Evolutionary conservation across 2,888 invertebrate species (phyloP).

Genomic region (Zygothrica quintamaculata): DNA sequence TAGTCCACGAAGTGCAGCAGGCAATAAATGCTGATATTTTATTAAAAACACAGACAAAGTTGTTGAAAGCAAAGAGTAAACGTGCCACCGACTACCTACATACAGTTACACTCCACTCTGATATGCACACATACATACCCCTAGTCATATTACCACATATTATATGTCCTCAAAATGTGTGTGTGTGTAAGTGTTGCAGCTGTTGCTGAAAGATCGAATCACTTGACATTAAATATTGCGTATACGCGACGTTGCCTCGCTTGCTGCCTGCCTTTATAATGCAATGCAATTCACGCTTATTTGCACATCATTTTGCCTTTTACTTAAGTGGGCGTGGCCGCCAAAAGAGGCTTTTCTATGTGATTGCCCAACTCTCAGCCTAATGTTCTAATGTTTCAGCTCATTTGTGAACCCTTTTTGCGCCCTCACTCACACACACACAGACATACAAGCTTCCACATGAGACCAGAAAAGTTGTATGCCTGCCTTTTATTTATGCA

Average conservation of each 20-base stretch:
- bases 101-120: neutral
- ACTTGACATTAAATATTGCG: slow-evolving; percentile 65
- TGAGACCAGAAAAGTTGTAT: slow-evolving; percentile 38
- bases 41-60: slow-evolving; percentile 58
- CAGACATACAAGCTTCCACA: slow-evolving; percentile 21
- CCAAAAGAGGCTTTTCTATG: slow-evolving; percentile 56
- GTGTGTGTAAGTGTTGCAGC: slow-evolving; percentile 15
- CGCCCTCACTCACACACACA: neutral
- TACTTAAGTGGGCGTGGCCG: slow-evolving; percentile 14
- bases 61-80: slow-evolving; percentile 53
- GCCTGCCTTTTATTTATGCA: slow-evolving; percentile 69
- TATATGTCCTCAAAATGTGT: slow-evolving; percentile 3
- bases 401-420: slow-evolving; percentile 69
- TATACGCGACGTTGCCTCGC: slow-evolving; percentile 63
- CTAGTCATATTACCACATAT: no score
- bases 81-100: slow-evolving; percentile 29
- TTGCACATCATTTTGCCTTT: slow-evolving; percentile 64
- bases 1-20: slow-evolving; percentile 64
- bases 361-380: slow-evolving; percentile 22
- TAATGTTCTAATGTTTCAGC: slow-evolving; percentile 50
- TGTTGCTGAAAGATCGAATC: slow-evolving; percentile 34
- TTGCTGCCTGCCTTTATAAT: slow-evolving; percentile 10
- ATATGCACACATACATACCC: neutral
- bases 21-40: slow-evolving; percentile 75
- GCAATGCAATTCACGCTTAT: slow-evolving; percentile 53